These are phyloP conservation scores for Tillus elongatus DNA, from an alignment of 2,888 invertebrate species.

Conservation along the genomic window DNA sequence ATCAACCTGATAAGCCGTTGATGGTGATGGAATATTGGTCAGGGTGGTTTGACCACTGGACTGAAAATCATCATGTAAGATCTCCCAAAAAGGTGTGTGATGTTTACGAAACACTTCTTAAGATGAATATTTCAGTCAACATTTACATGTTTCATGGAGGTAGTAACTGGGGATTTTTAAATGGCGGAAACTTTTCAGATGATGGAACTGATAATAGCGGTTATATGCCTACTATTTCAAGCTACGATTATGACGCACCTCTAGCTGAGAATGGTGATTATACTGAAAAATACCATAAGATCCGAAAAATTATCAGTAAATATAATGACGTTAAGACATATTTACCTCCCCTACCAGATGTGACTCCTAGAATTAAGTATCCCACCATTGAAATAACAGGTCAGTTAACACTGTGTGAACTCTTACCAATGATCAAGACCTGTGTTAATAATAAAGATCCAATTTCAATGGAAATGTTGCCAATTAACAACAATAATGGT, in stretches of 20 bases:
- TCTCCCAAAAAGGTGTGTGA: conserved; percentile 21
- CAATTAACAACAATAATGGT: conserved; percentile 40
- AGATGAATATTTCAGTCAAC: conserved; percentile 50
- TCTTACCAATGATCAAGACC: conserved; percentile 12
- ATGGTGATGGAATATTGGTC: conserved; percentile 53
- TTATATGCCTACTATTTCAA: conserved; percentile 39
- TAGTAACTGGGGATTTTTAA: conserved; percentile 64
- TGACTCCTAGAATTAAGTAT: conserved; percentile 33
- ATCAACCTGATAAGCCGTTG: conserved; percentile 44
- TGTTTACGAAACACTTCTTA: conserved; percentile 24
- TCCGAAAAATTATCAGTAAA: conserved; percentile 48
- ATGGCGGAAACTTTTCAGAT: conserved; percentile 25
- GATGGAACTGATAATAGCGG: conserved; percentile 23
- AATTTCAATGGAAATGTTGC: conserved; percentile 34
- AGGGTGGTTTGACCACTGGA: conserved; percentile 52
- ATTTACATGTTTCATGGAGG: conserved; percentile 90
- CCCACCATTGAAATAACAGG: conserved; percentile 25
- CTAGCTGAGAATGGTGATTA: conserved; percentile 83
- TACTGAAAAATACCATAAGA: conserved; percentile 68
- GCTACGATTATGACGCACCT: conserved; percentile 69
- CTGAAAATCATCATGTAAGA: conserved; percentile 31
- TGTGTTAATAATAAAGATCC: conserved; percentile 13
- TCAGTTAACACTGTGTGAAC: conserved; percentile 18
- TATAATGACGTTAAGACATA: conserved; percentile 32
- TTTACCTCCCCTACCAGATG: conserved; percentile 33